Conservation (phyloP, 2,113 vertebrate species). For the Octodon degus region DNA sequence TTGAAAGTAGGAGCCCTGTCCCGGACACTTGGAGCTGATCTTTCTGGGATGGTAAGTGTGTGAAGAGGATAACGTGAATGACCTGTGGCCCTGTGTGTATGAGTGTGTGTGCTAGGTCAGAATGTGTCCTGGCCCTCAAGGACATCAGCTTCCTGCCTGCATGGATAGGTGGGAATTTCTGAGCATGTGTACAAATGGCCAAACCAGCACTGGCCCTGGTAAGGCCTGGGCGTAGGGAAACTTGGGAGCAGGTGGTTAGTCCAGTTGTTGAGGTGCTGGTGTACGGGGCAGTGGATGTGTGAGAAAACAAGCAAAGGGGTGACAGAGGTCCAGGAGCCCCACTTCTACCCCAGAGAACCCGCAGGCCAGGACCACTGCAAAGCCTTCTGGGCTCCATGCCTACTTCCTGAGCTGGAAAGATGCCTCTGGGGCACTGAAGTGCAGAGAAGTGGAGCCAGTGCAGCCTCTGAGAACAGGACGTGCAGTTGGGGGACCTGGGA, state of each 20-base stretch:
- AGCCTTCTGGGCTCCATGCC: conserved; percentile 39
- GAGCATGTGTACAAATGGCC: background rate
- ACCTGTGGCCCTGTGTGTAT: background rate
- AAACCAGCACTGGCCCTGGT: background rate
- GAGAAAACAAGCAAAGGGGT: conserved; percentile 20
- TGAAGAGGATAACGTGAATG: background rate
- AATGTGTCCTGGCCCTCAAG: background rate
- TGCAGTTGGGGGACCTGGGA: background rate
- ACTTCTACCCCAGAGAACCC: conserved; percentile 28
- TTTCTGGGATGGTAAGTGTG: background rate
- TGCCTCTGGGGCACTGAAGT: conserved; percentile 67
- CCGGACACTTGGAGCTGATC: background rate
- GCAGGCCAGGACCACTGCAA: background rate
- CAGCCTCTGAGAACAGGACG: background rate
- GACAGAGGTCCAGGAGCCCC: conserved; percentile 27
- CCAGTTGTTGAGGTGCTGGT: background rate
- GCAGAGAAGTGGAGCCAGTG: background rate
- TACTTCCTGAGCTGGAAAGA: conserved; percentile 57
- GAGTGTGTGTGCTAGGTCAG: conserved; percentile 1
- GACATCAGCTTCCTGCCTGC: background rate
- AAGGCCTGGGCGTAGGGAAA: background rate
- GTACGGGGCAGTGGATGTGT: background rate
- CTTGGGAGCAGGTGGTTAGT: background rate
- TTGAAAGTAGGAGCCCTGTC: conserved; percentile 35
- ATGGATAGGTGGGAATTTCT: background rate